These are phyloP conservation scores for Steinernema feltiae DNA, from an alignment of 1,140 invertebrate genomes.

Conservation along the genomic window DNA sequence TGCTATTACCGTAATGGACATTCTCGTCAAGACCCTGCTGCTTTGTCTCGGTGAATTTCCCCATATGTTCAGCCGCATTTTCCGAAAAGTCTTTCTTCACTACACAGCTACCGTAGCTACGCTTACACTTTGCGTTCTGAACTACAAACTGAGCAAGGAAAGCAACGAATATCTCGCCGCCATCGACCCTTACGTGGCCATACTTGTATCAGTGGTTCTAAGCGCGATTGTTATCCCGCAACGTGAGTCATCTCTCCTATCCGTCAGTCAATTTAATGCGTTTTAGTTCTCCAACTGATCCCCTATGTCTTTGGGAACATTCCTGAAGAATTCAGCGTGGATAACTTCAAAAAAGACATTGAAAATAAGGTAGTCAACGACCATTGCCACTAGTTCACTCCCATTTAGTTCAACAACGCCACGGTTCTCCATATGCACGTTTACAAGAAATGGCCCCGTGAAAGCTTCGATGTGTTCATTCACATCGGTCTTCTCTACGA, in stretches of 20 bases:
- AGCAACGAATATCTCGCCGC: slow-evolving; percentile 1
- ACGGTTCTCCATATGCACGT: neutral
- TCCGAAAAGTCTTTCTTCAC: neutral
- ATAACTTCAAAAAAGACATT: neutral
- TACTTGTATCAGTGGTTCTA: neutral
- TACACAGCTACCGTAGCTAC: neutral
- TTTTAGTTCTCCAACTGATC: neutral
- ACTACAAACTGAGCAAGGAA: neutral
- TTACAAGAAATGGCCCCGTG: neutral
- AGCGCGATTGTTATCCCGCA: neutral
- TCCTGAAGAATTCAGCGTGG: neutral
- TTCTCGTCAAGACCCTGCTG: neutral
- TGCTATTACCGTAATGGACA: neutral
- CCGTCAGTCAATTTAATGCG: neutral
- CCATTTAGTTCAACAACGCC: neutral
- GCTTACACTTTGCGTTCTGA: neutral
- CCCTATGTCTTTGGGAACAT: neutral
- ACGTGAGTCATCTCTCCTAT: neutral
- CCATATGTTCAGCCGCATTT: neutral
- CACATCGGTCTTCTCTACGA: neutral
- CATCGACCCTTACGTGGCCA: slow-evolving; percentile 10
- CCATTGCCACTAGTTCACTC: neutral
- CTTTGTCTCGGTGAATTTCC: neutral
- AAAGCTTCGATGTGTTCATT: neutral
- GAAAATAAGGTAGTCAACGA: neutral